Base-by-base conservation (phyloP, 1,140 invertebrate species). In the Pomacea maculata region DNA sequence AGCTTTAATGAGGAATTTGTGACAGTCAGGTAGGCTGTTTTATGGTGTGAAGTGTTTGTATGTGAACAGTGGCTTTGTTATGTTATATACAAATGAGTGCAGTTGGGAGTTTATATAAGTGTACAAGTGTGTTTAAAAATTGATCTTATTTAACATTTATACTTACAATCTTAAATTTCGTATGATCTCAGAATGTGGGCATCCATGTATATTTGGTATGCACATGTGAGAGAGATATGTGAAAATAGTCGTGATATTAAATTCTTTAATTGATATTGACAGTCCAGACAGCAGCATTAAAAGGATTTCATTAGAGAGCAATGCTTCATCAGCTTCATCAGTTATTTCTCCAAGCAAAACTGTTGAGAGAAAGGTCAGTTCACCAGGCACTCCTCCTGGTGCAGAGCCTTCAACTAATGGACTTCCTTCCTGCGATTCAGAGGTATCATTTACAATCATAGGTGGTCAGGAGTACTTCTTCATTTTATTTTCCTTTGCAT, bases 1-100 rank as follows among this genome's bases (percentile, higher is more conserved):
- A 90, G 89, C 78, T 83, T 86, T 14, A 85, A 87, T 70, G 84
- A 88, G 75, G 87, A 88, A 57, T 81, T 85, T 79, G 71, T 88
- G 14, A 79, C 84, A 10, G 78, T 87, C 15, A 80, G 70, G 74
- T 81, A 78, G 79, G 80, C 72, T 61, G 57, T 61, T 11, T 61
- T 9, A 17, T 14, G 57, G 57, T 61, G 11, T 9, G 57, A 4
- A 61, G 9, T 61, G 15, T 61, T 11, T 61, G 11, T 61, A 2
- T 45, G 57, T 61, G 15, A 61, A 17, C 57, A 14, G 57, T 61
- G 57, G 1, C 11, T 61, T 4, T 61, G 57, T 61, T 61, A 45
- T 45, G 6, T 45, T 45, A 45, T 45, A 45, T 45, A 45, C 34
- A 29, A 25, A 25, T 25, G 54, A n/a, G 74, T 21, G 74, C 2